phyloP scores from a whole-genome alignment of 2,797 vertebrate genomes.

The Morus bassanus region DNA sequence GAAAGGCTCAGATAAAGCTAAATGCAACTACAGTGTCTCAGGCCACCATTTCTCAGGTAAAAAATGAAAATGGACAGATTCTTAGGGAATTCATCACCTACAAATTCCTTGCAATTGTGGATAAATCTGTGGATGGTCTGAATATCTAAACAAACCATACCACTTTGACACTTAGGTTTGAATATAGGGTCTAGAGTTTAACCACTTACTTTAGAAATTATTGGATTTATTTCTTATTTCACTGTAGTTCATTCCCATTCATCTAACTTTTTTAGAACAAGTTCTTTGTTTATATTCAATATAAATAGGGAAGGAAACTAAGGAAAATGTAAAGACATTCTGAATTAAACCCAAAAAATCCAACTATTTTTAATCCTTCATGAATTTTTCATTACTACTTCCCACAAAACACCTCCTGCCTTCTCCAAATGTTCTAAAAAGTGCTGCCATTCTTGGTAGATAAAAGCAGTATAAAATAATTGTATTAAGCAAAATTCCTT shows the following conservation, averaged over 20 bases:
- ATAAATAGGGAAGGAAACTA: constrained; percentile 59
- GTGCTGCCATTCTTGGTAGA: constrained; percentile 43
- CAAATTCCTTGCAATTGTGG: background rate
- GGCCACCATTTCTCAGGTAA: background rate
- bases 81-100: background rate
- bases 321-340: constrained; percentile 62
- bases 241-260: constrained; percentile 37
- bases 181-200: background rate
- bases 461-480: constrained; percentile 51
- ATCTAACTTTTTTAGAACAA: constrained; percentile 49
- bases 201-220: background rate
- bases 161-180: background rate
- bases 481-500: constrained; percentile 54
- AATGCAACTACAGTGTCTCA: background rate
- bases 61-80: background rate
- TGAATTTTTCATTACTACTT: constrained; percentile 73
- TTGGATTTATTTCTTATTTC: background rate
- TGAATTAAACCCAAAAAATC: constrained; percentile 67
- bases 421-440: constrained; percentile 72
- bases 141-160: background rate
- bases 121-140: background rate
- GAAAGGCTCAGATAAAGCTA: background rate
- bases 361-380: constrained; percentile 70
- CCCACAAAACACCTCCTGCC: constrained; percentile 72
- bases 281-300: constrained; percentile 62